Conservation (phyloP, 2,113 vertebrate genomes). For the Pyrgilauda ruficollis region DNA sequence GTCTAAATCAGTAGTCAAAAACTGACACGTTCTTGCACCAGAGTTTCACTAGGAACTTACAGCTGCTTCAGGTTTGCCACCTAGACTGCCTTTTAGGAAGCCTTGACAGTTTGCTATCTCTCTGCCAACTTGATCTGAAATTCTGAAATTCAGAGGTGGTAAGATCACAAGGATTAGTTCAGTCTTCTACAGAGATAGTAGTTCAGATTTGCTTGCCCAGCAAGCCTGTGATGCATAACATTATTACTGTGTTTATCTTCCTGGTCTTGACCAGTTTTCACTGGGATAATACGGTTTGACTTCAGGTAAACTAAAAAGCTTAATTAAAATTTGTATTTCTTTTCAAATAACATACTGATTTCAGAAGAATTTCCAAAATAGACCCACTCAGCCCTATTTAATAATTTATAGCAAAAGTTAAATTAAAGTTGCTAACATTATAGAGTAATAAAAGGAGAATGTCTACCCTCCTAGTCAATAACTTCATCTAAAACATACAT, state of each 20-base stretch:
- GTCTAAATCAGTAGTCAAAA: background rate
- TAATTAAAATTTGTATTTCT: background rate
- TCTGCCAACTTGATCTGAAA: background rate
- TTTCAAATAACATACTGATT: background rate
- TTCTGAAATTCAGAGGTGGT: background rate
- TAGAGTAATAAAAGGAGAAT: background rate
- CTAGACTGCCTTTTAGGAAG: background rate
- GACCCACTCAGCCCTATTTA: background rate
- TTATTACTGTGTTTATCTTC: background rate
- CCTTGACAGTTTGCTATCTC: background rate
- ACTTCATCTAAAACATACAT: background rate
- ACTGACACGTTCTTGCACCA: background rate
- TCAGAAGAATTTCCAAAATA: background rate
- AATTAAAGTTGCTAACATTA: background rate
- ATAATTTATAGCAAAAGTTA: background rate
- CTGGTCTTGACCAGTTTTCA: background rate
- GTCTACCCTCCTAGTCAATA: background rate
- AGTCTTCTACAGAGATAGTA: background rate
- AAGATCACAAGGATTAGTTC: background rate
- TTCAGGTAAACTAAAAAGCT: background rate
- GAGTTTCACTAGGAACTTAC: background rate
- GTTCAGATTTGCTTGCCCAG: background rate
- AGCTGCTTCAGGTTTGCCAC: background rate
- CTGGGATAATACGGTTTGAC: background rate
- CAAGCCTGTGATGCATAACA: background rate